Evolutionary conservation across 2,888 invertebrate species (phyloP).

Genomic region (Alitta virens): DNA sequence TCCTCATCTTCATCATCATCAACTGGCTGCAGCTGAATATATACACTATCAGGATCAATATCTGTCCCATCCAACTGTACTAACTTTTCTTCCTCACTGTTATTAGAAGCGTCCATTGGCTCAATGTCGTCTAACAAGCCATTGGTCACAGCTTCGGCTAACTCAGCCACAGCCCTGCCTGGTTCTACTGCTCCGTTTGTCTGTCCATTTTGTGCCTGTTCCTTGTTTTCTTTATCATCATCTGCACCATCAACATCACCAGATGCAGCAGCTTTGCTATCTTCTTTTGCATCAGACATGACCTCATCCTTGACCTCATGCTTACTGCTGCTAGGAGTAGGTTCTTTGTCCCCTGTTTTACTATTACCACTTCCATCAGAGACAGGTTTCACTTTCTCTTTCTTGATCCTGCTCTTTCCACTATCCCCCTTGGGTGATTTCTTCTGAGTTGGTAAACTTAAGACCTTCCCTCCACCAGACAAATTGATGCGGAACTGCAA

Average conservation of each 20-base stretch:
- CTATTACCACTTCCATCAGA: constrained; percentile 19
- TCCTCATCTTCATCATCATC: not conserved
- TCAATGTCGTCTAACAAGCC: not conserved
- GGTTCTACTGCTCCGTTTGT: not conserved
- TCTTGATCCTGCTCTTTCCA: not conserved
- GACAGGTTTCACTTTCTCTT: not conserved
- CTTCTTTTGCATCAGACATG: constrained; percentile 3
- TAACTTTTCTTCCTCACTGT: constrained; percentile 12
- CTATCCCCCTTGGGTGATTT: not conserved
- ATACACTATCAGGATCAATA: constrained; percentile 1
- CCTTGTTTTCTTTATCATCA: not conserved
- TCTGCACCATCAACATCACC: constrained; percentile 7
- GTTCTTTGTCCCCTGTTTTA: constrained; percentile 1
- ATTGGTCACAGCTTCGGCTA: not conserved
- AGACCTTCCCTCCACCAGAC: not conserved
- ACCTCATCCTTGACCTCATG: not conserved
- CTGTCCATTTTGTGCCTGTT: not conserved
- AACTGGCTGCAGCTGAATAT: not conserved
- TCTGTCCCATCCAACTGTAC: constrained; percentile 11
- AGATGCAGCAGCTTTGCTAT: not conserved
- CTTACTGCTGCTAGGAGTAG: not conserved
- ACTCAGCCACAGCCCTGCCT: not conserved
- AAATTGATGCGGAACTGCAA: no score
- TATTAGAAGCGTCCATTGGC: not conserved
- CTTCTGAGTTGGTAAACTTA: not conserved